Evolutionary conservation across 92 coral and sea anemone species (phyloP), one percentile per base, ranked within the genome.

Genomic region (Isaurus tuberculatus): DNA sequence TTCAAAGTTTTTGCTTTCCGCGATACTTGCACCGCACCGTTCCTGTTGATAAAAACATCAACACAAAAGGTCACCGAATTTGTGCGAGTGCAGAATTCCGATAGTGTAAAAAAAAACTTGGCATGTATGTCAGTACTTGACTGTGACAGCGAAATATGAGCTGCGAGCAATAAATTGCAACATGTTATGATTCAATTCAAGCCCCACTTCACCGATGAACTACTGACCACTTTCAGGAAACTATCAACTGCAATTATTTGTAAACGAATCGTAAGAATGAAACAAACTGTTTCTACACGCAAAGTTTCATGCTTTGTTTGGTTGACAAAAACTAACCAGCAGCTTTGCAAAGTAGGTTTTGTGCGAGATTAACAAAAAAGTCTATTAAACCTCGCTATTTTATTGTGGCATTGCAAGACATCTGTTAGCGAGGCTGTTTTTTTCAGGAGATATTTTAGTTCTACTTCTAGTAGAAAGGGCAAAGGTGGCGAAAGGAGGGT

Each of bases 121-220:
- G 65, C 65, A 57, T 27, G 65, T 57, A 57, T n/a, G 27, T 57
- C 26, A 57, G 22, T 20, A 11, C 65, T n/a, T 57, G 65, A 57
- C 19, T 57, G 29, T n/a, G 26, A 57, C 65, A 57, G 22, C 27
- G 65, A 57, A 57, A 57, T 23, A 27, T 57, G 65, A 57, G 65
- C 27, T 57, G 11, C 26, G 7, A n/a, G 65, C 28, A 57, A 57
- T 57, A n/a, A 57, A 46, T 57, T 19, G 65, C 22, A 25, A 57
- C 29, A 57, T 22, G n/a, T 53, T 53, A 9, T 0, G 61, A 53
- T 40, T 22, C 5, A 2, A 53, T n/a, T n/a, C 65, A 27, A 25
- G 26, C 65, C 19, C 65, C 27, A n/a, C 26, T n/a, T n/a, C n/a
- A n/a, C n/a, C n/a, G n/a, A n/a, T 57, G 65, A 57, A 57, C 65